These are phyloP conservation scores for Drosophila baimaii DNA, from an alignment of 1,140 invertebrate species.

Conservation along the genomic window DNA sequence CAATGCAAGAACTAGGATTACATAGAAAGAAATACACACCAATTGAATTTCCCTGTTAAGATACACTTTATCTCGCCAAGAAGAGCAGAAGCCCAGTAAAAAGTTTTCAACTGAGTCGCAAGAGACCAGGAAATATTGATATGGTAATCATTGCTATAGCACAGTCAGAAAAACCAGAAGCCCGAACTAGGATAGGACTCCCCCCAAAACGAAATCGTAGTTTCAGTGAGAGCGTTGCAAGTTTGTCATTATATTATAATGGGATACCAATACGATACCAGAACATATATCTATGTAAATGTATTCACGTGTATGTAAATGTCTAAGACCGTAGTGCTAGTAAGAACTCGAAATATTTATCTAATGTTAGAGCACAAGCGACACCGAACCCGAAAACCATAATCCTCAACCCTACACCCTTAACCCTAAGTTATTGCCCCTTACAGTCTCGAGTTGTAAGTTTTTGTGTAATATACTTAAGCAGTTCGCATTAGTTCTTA, in stretches of 20 bases:
- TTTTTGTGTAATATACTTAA: constrained; percentile 78
- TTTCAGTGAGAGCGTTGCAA: constrained; percentile 39
- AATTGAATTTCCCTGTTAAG: constrained; percentile 32
- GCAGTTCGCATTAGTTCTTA: constrained; percentile 71
- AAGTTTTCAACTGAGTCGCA: constrained; percentile 1
- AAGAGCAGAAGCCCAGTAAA: constrained; percentile 42
- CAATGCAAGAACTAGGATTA: constrained; percentile 66
- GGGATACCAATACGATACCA: constrained; percentile 38
- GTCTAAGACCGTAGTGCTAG: constrained; percentile 72
- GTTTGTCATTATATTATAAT: constrained; percentile 48
- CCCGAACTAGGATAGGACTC: constrained; percentile 34
- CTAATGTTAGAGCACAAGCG: constrained; percentile 73
- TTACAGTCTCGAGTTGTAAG: constrained; percentile 51
- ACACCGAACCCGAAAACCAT: constrained; percentile 6
- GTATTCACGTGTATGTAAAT: constrained; percentile 69
- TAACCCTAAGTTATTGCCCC: constrained; percentile 33
- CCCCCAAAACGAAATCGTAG: constrained; percentile 30
- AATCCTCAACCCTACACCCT: neutral
- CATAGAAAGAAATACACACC: constrained; percentile 19
- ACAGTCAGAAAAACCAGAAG: constrained; percentile 26
- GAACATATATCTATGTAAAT: constrained; percentile 63
- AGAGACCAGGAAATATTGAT: constrained; percentile 27
- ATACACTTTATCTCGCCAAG: constrained; percentile 19
- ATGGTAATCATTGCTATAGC: constrained; percentile 41
- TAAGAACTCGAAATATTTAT: constrained; percentile 65